Evolutionary conservation across 35 echinoderm and acorn worm genomes (phyloP).

Genomic region (Apostichopus japonicus): DNA sequence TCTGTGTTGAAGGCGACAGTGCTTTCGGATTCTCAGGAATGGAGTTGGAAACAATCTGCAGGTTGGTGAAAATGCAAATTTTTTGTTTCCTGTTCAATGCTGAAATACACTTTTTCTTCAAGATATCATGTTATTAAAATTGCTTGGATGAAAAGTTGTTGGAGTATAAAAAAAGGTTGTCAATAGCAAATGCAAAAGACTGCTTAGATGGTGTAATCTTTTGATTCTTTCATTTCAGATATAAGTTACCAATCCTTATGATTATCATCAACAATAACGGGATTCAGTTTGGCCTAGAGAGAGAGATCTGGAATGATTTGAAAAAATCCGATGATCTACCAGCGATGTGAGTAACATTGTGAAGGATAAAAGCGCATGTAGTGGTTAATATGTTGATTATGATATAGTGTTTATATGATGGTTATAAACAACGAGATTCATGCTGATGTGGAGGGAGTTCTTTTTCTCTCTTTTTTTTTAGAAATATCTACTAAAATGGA

Average conservation of each 20-base stretch:
- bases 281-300: slow-evolving; percentile 77
- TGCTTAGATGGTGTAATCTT: too few species aligned
- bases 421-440: too few species aligned
- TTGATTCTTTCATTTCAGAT: slow-evolving; percentile 29
- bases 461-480: background rate
- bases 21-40: slow-evolving; percentile 99
- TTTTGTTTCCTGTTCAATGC: too few species aligned
- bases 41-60: slow-evolving; percentile 95
- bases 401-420: too few species aligned
- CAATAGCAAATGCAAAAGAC: too few species aligned
- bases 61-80: slow-evolving; percentile 25
- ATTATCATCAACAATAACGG: slow-evolving; percentile 98
- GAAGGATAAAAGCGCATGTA: too few species aligned
- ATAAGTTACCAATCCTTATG: slow-evolving; percentile 86
- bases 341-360: slow-evolving; percentile 61
- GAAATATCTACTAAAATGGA: too few species aligned
- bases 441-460: background rate
- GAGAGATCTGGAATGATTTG: slow-evolving; percentile 61
- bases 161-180: too few species aligned
- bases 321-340: slow-evolving; percentile 61
- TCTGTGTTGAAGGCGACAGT: slow-evolving; percentile 95
- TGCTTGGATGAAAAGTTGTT: too few species aligned
- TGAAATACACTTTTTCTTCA: too few species aligned
- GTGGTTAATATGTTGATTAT: too few species aligned
- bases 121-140: too few species aligned